Conservation (phyloP, 2,888 invertebrate species). For the Himalopsyche japonica region DNA sequence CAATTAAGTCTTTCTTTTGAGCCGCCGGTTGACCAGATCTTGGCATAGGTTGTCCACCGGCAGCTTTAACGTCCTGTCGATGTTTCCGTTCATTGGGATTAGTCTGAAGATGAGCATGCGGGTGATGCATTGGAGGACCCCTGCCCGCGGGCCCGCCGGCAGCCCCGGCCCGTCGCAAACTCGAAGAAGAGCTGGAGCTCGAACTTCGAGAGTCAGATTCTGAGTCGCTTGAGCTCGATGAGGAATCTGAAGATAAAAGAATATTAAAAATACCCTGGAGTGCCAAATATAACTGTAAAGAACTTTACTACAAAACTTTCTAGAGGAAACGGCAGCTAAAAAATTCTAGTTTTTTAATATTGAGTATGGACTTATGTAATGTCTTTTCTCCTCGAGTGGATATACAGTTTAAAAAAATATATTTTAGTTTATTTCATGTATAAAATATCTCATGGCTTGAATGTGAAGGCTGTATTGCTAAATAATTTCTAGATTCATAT, state of each 20-base stretch:
- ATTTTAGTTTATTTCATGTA: too few relatives aligned
- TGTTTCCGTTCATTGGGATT: neutral
- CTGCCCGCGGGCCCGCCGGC: neutral
- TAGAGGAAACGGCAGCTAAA: too few relatives aligned
- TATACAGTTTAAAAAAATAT: too few relatives aligned
- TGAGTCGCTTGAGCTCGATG: conserved; percentile 56
- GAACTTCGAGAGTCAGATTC: conserved; percentile 59
- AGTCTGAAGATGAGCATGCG: neutral
- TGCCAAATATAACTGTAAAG: too few relatives aligned
- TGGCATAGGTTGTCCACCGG: conserved; percentile 45
- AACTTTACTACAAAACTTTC: too few relatives aligned
- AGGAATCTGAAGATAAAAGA: conserved; percentile 49
- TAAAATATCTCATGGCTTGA: too few relatives aligned
- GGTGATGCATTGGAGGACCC: neutral
- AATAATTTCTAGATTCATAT: too few relatives aligned
- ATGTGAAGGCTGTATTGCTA: too few relatives aligned
- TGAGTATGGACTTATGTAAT: too few relatives aligned
- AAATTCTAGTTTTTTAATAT: too few relatives aligned
- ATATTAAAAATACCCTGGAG: neutral
- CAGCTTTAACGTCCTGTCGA: neutral
- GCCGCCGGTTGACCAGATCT: neutral
- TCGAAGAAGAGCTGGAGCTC: conserved; percentile 51
- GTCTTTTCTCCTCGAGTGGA: too few relatives aligned
- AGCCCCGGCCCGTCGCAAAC: conserved; percentile 44
- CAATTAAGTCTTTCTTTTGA: conserved; percentile 28